A percentile compares a stretch with the other conserved stretches of the same genome.
phyloP scores from a whole-genome alignment of 2,888 invertebrate species.

The Ectemnius continuus region DNA sequence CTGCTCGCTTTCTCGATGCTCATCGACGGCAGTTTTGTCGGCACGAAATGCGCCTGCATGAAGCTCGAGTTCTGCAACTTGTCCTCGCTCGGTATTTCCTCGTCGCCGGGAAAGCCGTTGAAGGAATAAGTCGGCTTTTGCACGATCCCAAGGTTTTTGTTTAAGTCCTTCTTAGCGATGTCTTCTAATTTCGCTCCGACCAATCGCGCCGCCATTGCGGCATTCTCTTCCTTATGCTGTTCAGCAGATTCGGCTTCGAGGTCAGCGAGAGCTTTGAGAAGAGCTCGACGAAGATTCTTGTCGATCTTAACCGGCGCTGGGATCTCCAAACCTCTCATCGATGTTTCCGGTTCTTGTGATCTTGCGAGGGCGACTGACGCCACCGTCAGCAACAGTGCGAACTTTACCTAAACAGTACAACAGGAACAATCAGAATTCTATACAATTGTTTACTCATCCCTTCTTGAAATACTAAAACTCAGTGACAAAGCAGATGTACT shows the following conservation, averaged over 20 bases:
- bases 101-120: slow-evolving; percentile 68
- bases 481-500: not conserved
- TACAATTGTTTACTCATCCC: not conserved
- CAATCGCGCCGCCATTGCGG: slow-evolving; percentile 75
- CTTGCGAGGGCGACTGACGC: slow-evolving; percentile 46
- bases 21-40: slow-evolving; percentile 42
- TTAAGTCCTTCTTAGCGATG: slow-evolving; percentile 60
- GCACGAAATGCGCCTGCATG: slow-evolving; percentile 65
- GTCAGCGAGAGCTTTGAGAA: slow-evolving; percentile 87
- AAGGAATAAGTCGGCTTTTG: slow-evolving; percentile 66
- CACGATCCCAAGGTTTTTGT: slow-evolving; percentile 54
- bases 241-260: slow-evolving; percentile 83
- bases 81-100: slow-evolving; percentile 71
- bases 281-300: slow-evolving; percentile 86
- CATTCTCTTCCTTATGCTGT: slow-evolving; percentile 76
- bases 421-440: not conserved
- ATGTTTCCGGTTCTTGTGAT: slow-evolving; percentile 42
- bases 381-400: slow-evolving; percentile 54
- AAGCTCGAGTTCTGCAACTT: slow-evolving; percentile 75
- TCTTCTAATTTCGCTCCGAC: slow-evolving; percentile 63
- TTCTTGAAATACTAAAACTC: not conserved
- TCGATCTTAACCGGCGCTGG: slow-evolving; percentile 83
- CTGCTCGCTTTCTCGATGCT: slow-evolving; percentile 54
- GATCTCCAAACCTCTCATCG: slow-evolving; percentile 22
- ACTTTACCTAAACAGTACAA: slow-evolving; percentile 49